phyloP scores from a whole-genome alignment of 2,797 vertebrate genomes.

The Etheostoma perlongum region DNA sequence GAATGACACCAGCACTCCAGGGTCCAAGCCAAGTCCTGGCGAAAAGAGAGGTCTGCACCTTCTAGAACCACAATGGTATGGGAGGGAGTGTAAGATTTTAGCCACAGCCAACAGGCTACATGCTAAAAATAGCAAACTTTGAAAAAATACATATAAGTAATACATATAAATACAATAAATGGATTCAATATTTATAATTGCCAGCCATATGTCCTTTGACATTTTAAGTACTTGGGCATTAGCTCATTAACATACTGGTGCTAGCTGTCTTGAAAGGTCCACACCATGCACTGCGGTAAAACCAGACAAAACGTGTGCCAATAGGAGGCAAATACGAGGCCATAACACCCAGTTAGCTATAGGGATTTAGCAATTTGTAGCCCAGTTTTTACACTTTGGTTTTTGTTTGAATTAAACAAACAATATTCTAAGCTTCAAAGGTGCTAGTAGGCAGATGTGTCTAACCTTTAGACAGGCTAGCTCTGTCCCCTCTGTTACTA shows the following conservation, averaged over 20 bases:
- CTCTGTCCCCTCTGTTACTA: not conserved
- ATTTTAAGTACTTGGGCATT: not conserved
- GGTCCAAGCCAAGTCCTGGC: too few relatives aligned
- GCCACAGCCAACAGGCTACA: not conserved
- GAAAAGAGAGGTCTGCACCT: too few relatives aligned
- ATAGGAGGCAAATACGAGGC: too few relatives aligned
- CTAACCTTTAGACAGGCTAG: not conserved
- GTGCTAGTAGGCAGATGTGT: not conserved
- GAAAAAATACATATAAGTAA: not conserved
- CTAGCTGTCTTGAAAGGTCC: not conserved
- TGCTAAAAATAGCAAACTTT: not conserved
- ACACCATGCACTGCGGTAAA: not conserved
- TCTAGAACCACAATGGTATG: too few relatives aligned
- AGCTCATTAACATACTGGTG: not conserved
- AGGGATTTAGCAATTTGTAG: not conserved
- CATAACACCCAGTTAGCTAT: too few relatives aligned
- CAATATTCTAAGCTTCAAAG: not conserved
- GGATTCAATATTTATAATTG: too few relatives aligned
- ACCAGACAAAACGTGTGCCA: not conserved
- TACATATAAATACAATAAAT: too few relatives aligned
- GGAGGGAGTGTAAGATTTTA: not conserved
- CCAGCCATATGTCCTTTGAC: not conserved
- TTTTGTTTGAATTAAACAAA: not conserved
- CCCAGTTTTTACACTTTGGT: not conserved
- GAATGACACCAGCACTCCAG: too few relatives aligned